Evolutionary conservation across 2,113 vertebrate genomes (phyloP).

Genomic region (Rhegmatorhina hoffmannsi): DNA sequence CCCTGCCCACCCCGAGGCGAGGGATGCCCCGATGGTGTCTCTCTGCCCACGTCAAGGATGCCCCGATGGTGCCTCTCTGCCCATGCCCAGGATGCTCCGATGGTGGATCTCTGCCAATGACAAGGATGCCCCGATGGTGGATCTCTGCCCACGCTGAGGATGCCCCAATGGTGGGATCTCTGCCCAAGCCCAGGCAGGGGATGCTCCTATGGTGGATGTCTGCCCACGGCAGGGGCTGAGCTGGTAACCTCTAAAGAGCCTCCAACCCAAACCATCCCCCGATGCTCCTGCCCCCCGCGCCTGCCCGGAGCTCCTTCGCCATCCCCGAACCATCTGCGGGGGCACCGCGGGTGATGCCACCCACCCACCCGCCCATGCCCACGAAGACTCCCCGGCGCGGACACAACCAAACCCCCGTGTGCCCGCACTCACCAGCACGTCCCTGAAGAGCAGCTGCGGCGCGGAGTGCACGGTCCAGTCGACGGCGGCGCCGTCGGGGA

Average conservation of each 20-base stretch:
- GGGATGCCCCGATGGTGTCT: too few relatives aligned
- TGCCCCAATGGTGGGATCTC: too few relatives aligned
- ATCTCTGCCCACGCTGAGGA: too few relatives aligned
- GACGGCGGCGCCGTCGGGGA: conserved; percentile 90
- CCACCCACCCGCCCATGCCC: too few relatives aligned
- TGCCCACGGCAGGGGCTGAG: accelerated
- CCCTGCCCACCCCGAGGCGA: too few relatives aligned
- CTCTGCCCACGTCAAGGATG: too few relatives aligned
- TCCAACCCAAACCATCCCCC: neutral
- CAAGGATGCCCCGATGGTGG: too few relatives aligned
- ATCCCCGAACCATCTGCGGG: too few relatives aligned
- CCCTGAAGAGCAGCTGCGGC: conserved; percentile 91
- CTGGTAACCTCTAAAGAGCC: neutral
- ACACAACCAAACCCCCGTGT: accelerated
- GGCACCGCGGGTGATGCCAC: too few relatives aligned
- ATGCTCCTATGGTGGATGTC: neutral
- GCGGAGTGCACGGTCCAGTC: conserved; percentile 92
- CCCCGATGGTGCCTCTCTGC: too few relatives aligned
- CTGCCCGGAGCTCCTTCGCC: neutral
- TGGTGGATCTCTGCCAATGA: too few relatives aligned
- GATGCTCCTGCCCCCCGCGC: neutral
- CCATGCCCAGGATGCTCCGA: too few relatives aligned
- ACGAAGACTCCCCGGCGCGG: neutral
- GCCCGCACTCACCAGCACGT: conserved; percentile 85
- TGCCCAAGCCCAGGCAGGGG: neutral